phyloP scores from a whole-genome alignment of 2,888 invertebrate genomes.

The Choristoneura rosaceana region DNA sequence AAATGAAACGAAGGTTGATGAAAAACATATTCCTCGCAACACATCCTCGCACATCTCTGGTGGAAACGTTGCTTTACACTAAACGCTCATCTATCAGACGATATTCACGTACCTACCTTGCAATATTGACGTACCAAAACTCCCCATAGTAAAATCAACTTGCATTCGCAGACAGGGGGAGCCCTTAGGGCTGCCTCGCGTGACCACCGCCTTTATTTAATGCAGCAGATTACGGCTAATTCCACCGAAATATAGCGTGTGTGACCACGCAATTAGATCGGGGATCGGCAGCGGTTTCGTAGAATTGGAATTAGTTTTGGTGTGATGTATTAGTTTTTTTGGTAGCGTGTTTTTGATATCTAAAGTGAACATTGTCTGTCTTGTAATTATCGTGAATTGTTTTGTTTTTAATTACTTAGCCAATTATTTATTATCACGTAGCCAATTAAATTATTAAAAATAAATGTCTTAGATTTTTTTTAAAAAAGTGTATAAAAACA shows the following conservation, averaged over 20 bases:
- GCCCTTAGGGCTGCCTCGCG: constrained; percentile 65
- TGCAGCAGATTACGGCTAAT: constrained; percentile 55
- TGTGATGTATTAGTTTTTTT: background rate
- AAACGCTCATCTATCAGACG: background rate
- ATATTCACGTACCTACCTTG: background rate
- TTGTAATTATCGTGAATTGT: background rate
- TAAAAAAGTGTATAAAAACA: too few relatives aligned
- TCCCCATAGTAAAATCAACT: constrained; percentile 49
- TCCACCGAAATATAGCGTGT: constrained; percentile 52
- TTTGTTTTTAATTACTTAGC: background rate
- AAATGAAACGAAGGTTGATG: too few relatives aligned
- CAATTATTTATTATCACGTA: too few relatives aligned
- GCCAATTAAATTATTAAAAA: too few relatives aligned
- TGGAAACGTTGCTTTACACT: background rate
- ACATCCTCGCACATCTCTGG: too few relatives aligned
- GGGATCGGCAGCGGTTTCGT: constrained; percentile 26
- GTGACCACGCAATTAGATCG: constrained; percentile 49
- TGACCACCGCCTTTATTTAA: constrained; percentile 59
- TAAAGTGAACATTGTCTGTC: background rate
- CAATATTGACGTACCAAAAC: constrained; percentile 43
- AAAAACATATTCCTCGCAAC: too few relatives aligned
- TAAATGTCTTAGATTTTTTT: too few relatives aligned
- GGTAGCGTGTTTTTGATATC: background rate
- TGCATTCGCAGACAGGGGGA: constrained; percentile 42
- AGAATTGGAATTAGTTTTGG: constrained; percentile 6